A percentile compares a stretch with the other conserved stretches of the same genome.
These are phyloP conservation scores for human (Homo sapiens) DNA, from an alignment of 2,113 vertebrate genomes.

Conservation along the genomic window GRCh38 chr11:43708501-43709000, in stretches of 20 bases:
- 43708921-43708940: slow-evolving; percentile 42
- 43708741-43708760: slow-evolving; percentile 46
- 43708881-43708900: slow-evolving; percentile 21
- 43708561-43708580: not conserved
- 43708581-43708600: not conserved
- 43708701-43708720: not conserved
- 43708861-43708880: not conserved
- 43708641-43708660: not conserved
- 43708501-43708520: slow-evolving; percentile 60
- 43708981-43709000: slow-evolving; percentile 70
- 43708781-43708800: slow-evolving; percentile 20
- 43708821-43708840: slow-evolving; percentile 52
- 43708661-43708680: not conserved
- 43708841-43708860: slow-evolving; percentile 28
- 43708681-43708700: not conserved
- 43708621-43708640: not conserved
- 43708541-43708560: slow-evolving; percentile 8
- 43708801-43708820: slow-evolving; percentile 7
- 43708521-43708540: not conserved
- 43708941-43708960: slow-evolving; percentile 60
- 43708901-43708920: slow-evolving; percentile 29
- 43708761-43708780: not conserved
- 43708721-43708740: slow-evolving; percentile 22
- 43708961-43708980: slow-evolving; percentile 72
- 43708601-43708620: not conserved